Base-by-base conservation (phyloP, 2,888 invertebrate genomes). In the Limenitis camilla region DNA sequence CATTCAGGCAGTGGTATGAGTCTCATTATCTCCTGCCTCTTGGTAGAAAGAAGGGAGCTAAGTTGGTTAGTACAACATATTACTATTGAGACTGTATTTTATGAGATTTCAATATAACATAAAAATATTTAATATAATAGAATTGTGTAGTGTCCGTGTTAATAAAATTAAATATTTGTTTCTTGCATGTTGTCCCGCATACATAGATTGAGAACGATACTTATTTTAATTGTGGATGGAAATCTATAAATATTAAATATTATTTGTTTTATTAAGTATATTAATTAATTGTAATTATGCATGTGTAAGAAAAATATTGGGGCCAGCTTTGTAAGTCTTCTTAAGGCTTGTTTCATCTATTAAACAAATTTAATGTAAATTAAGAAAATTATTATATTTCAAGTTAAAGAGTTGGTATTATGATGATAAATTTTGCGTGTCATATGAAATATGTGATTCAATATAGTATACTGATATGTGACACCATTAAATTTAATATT, bases 1-100 rank as follows among this genome's bases (percentile, higher is more conserved):
- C 99, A 52, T 99, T 98, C 91, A 93, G 99, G 80, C 98, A 98
- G 81, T 99, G 98, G 99, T 99, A 98, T 77, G 99, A 99, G 88
- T 92, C 94, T 58, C 97, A 99, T 82, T 99, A 99, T 81, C 93
- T 96, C 63, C 83, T 95, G 71, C 98, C 99, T 43, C 90, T 99
- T 66, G 99, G 97, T 62, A 93, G 98, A 67, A 99, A 98, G 91
- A 98, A 98, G 91, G 96, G 95, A 62, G 94, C 96, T 36, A 97
- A 98, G 89, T 89, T 95, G 90, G 95, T 93, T 63, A 89, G 90
- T 35, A n/a, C n/a, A n/a, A n/a, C n/a, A 44, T 11, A 32, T 29
- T 35, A 33, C 5, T 33, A 35, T 9, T n/a, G 8, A n/a, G 8
- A 5, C 8, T 35, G 5, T 7, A 35, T 35, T 35, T 35, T 35